phyloP scores from a whole-genome alignment of 2,113 vertebrate genomes.

The Danio rerio region GRCz12tu NC_133194.1:45782501-45783000 shows the following conservation, averaged over 20 bases:
- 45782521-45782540: no score
- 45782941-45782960: conserved; percentile 6
- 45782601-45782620: conserved; percentile 2
- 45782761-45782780: conserved; percentile 24
- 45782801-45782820: not conserved
- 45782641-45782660: conserved; percentile 26
- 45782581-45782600: not conserved
- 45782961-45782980: conserved; percentile 31
- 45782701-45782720: conserved; percentile 3
- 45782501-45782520: no score
- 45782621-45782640: conserved; percentile 17
- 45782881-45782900: conserved; percentile 31
- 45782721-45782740: conserved; percentile 31
- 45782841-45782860: conserved; percentile 47
- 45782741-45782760: conserved; percentile 21
- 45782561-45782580: not conserved
- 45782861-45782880: not conserved
- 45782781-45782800: conserved; percentile 14
- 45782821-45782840: not conserved
- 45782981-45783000: conserved; percentile 24
- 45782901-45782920: conserved; percentile 38
- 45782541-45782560: no score
- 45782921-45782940: conserved; percentile 48
- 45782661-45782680: not conserved
- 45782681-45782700: conserved; percentile 47